A percentile compares a stretch with the other conserved stretches of the same genome.
Conservation (phyloP, 2,113 vertebrate genomes). For the Ciconia boyciana region DNA sequence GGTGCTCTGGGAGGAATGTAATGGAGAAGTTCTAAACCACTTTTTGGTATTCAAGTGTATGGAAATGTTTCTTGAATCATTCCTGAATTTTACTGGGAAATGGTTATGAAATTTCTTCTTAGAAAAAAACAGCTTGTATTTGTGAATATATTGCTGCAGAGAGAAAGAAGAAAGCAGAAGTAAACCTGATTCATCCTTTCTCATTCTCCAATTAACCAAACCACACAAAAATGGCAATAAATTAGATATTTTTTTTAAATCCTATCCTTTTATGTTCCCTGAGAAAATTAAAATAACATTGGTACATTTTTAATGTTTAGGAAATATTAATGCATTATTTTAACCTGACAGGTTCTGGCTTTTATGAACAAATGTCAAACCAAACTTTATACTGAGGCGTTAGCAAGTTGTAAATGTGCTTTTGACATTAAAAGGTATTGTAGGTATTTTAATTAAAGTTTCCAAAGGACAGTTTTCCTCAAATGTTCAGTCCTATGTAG, state of each 20-base stretch:
- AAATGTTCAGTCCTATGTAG: background rate
- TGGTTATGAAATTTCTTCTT: background rate
- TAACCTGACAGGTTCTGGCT: background rate
- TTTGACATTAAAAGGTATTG: background rate
- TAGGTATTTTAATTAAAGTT: background rate
- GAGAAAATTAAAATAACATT: background rate
- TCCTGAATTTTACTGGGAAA: background rate
- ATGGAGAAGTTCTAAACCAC: background rate
- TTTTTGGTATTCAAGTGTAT: background rate
- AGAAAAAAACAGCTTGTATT: background rate
- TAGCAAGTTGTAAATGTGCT: background rate
- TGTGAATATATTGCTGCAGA: background rate
- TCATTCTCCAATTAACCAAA: background rate
- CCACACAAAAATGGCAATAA: background rate
- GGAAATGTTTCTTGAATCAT: background rate
- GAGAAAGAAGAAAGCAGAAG: background rate
- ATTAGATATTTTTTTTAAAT: background rate
- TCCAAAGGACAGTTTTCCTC: background rate
- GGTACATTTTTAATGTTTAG: background rate
- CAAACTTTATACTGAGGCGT: background rate
- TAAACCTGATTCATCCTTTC: background rate
- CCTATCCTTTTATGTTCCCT: background rate
- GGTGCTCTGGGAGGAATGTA: background rate
- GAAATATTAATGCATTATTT: conserved; percentile 8
- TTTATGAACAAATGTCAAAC: conserved; percentile 7